Conservation (phyloP, 2,797 vertebrate genomes). For the Zalophus californianus region DNA sequence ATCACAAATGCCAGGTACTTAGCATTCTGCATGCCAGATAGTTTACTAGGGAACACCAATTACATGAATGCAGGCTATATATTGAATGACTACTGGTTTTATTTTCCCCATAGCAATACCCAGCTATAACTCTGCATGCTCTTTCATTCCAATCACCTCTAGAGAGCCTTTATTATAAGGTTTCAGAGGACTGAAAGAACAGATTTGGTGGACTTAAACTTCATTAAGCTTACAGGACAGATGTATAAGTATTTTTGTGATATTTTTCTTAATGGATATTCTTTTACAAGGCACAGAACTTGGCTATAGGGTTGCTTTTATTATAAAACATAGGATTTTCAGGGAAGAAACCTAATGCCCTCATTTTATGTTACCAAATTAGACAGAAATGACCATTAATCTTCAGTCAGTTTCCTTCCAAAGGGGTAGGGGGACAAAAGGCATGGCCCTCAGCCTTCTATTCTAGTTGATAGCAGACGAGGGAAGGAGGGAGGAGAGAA, state of each 20-base stretch:
- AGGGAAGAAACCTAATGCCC: background rate
- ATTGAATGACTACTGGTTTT: slow-evolving; percentile 74
- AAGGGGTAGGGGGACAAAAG: fast-evolving
- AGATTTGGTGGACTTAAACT: background rate
- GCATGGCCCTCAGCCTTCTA: background rate
- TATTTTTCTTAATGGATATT: background rate
- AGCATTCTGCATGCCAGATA: slow-evolving; percentile 79
- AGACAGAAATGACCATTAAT: background rate
- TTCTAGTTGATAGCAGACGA: fast-evolving
- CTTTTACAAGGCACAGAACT: background rate
- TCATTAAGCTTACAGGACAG: background rate
- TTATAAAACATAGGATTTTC: background rate
- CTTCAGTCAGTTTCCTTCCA: background rate
- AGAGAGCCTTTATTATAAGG: background rate
- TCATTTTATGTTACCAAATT: background rate
- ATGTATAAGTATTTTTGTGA: background rate
- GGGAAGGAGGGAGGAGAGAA: background rate
- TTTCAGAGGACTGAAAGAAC: background rate
- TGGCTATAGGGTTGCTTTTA: background rate
- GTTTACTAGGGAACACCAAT: slow-evolving; percentile 82
- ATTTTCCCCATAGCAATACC: slow-evolving; percentile 72
- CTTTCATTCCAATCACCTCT: slow-evolving; percentile 16
- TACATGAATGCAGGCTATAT: slow-evolving; percentile 67
- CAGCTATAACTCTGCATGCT: slow-evolving; percentile 66
- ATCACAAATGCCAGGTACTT: slow-evolving; percentile 77